Base-by-base conservation (phyloP, 2,888 invertebrate species). In the Litoditis marina region DNA sequence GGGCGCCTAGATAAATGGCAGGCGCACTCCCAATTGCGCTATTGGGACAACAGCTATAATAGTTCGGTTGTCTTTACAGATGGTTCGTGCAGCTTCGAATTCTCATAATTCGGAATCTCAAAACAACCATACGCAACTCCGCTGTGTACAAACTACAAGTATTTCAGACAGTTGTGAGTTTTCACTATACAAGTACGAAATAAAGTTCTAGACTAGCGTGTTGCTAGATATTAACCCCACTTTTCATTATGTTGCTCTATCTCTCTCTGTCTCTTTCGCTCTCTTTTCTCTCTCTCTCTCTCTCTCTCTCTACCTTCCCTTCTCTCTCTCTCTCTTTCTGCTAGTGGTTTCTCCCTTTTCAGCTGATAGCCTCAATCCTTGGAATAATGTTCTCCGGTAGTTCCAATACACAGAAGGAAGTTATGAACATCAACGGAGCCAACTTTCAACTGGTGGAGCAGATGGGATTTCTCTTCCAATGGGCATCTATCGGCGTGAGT, bases 401-500 rank as follows among this genome's bases (percentile, higher is more conserved):
- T 39, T 50, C 54, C 4, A n/a, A 63, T 39, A 60, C 36, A 5
- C 66, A 66, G 56, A 53, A 60, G 30, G 77, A 77, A 31, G 63
- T 94, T 0, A 91, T 92, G 90, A 94, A 94, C 84, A 91, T 94
- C 73, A 94, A 92, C 83, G 94, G 94, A 44, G 91, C 90, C 27
- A 87, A 94, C 62, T 94, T 92, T 83, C 88, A 92, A 80, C 90
- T 92, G 83, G 87, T 92, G 53, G 91, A 91, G 16, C 92, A 92
- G 82, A 91, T 92, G 90, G 93, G 93, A 91, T 92, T 94, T 84
- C 91, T 92, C 82, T 94, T 92, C 84, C 89, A 92, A n/a, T 92
- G 92, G 82, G 91, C 92, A 63, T 93, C 93, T 36, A 90, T 94
- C 66, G 91, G 90, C 84, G 94, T 94, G 85, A 62, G 71, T 51